Base-by-base conservation (phyloP, 2,797 vertebrate genomes). In the Myiotriccus ornatus region DNA sequence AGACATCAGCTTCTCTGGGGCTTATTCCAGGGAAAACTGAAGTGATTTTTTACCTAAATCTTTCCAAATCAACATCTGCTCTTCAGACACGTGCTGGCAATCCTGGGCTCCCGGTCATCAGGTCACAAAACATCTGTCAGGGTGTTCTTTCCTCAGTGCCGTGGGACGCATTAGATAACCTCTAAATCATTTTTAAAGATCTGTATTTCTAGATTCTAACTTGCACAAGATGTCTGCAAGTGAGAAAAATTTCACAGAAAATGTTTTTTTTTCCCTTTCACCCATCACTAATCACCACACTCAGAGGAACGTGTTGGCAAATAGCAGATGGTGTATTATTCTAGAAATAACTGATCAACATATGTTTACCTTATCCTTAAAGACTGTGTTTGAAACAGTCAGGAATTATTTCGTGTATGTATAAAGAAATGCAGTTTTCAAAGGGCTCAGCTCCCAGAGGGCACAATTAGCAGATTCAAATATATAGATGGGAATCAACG, bases 261-360 rank as follows among this genome's bases (percentile, higher is more conserved):
- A 62, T 28, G 59, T 34, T 43, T 69, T 55, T 59, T 35, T 82
- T 28, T 50, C 49, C 28, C 75, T 87, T 70, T 69, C 67, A 69
- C 75, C 87, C 87, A 4, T 73, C 78, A 17, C 87, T 89, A 69
- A 91, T 89, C 91, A n/a, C 65, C 35, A 1, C 60, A 7, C 87
- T 83, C 82, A 10, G 89, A 82, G 93, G 78, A 69, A 24, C 4
- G 0, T 50, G 71, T 53, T 95, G 94, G 82, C 89, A 94, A 92
- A 84, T 28, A 94, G 79, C 95, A 96, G 95, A 95, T 95, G 95
- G 95, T 37, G 56, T 39, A 87, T 95, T 93, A 50, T 89, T 79
- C 94, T 47, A 34, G 91, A 87, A 91, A 82, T 82, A 91, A 90
- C 90, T 13, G 46, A 91, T 93, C 91, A 87, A 91, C 95, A 95